Percentiles rank a stretch among this genome's conserved stretches.
Conservation (phyloP, 2,888 invertebrate species). For the Mechanitis mazaeus region DNA sequence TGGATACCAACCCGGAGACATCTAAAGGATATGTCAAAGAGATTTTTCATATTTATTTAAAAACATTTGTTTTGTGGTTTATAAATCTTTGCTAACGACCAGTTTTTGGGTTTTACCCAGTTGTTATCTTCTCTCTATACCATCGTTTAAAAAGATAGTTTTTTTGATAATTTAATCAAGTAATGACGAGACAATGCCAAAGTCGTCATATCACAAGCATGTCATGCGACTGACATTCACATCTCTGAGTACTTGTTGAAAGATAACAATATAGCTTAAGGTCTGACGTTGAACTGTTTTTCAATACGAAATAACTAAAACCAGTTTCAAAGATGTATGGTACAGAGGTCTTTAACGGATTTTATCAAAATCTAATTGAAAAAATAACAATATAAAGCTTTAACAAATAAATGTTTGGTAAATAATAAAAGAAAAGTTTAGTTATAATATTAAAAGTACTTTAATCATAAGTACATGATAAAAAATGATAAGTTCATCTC, state of each 20-base stretch:
- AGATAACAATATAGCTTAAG: conserved; percentile 1
- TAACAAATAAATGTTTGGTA: too few relatives aligned
- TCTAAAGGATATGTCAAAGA: too few relatives aligned
- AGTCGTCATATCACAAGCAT: conserved; percentile 8
- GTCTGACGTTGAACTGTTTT: neutral
- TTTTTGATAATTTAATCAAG: neutral
- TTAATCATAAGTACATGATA: conserved; percentile 31
- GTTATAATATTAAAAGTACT: conserved; percentile 12
- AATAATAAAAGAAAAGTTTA: too few relatives aligned
- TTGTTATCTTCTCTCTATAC: neutral
- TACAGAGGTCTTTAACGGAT: too few relatives aligned
- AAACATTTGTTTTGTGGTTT: too few relatives aligned
- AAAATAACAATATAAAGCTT: too few relatives aligned
- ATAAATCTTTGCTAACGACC: too few relatives aligned
- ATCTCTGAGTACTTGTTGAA: conserved; percentile 11
- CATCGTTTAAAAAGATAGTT: neutral
- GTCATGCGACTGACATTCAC: conserved; percentile 9
- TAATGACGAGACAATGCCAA: conserved; percentile 5
- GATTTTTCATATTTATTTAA: too few relatives aligned
- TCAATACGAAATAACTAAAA: neutral
- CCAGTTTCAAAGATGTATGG: too few relatives aligned
- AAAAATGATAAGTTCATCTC: conserved; percentile 27
- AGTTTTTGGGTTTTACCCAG: too few relatives aligned
- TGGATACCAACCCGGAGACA: too few relatives aligned
- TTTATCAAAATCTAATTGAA: too few relatives aligned